Evolutionary conservation across 2,797 vertebrate species (phyloP).

Genomic region (Telmatherina bonti): DNA sequence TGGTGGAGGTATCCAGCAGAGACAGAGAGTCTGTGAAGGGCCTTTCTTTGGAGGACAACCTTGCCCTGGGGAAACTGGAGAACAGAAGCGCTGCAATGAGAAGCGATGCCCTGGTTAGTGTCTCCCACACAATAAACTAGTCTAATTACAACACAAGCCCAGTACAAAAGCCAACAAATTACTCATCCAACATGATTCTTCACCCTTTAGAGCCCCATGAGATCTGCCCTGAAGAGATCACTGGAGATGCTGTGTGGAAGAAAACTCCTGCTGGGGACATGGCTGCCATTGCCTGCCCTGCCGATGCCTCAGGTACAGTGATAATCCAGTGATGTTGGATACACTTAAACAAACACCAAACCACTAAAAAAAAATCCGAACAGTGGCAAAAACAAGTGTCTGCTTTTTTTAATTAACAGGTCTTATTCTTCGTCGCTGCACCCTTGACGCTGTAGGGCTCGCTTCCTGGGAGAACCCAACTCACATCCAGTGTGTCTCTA

Average conservation of each 20-base stretch:
- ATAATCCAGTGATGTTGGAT: not conserved
- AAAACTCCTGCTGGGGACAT: conserved; percentile 92
- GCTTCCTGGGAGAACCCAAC: conserved; percentile 96
- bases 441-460: conserved; percentile 92
- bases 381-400: conserved; percentile 9
- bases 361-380: not conserved
- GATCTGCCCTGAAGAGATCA: conserved; percentile 92
- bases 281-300: conserved; percentile 88
- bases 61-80: conserved; percentile 91
- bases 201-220: conserved; percentile 91
- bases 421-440: conserved; percentile 92
- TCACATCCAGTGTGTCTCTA: conserved; percentile 94
- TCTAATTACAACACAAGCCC: not conserved
- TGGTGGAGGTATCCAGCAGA: conserved; percentile 91
- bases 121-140: not conserved
- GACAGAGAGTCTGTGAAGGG: conserved; percentile 90
- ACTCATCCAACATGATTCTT: conserved; percentile 3
- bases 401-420: conserved; percentile 78
- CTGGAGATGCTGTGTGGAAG: conserved; percentile 91
- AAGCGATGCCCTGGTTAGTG: conserved; percentile 92
- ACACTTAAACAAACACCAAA: not conserved
- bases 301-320: conserved; percentile 89
- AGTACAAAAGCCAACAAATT: conserved; percentile 8
- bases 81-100: conserved; percentile 91
- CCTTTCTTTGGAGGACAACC: conserved; percentile 91